Percentiles rank a stretch among this genome's conserved stretches.
phyloP scores from a whole-genome alignment of 2,888 invertebrate genomes.

The Agonopterix arenella region DNA sequence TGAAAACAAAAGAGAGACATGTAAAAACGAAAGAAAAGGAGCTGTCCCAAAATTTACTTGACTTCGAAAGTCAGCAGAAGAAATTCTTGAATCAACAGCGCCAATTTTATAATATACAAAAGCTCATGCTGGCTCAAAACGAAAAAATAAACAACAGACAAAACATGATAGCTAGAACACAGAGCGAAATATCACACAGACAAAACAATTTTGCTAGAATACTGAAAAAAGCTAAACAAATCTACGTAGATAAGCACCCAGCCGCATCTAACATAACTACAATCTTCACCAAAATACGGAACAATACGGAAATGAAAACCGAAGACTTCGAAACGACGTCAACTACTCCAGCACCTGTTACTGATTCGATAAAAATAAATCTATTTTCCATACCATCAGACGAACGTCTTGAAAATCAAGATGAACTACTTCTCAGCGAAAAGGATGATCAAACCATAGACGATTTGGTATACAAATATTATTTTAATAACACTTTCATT shows the following conservation, averaged over 20 bases:
- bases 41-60: slow-evolving; percentile 39
- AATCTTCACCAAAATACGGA: neutral
- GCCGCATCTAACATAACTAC: neutral
- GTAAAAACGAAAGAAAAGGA: slow-evolving; percentile 41
- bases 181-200: slow-evolving; percentile 56
- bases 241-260: slow-evolving; percentile 32
- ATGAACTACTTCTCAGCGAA: slow-evolving; percentile 51
- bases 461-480: slow-evolving; percentile 64
- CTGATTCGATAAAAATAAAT: slow-evolving; percentile 56
- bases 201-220: slow-evolving; percentile 59
- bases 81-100: slow-evolving; percentile 56
- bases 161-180: slow-evolving; percentile 52
- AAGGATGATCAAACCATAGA: slow-evolving; percentile 58
- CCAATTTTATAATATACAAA: slow-evolving; percentile 60
- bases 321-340: slow-evolving; percentile 13
- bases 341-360: slow-evolving; percentile 23
- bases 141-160: slow-evolving; percentile 59
- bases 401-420: slow-evolving; percentile 41
- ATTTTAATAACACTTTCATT: slow-evolving; percentile 65
- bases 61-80: slow-evolving; percentile 59
- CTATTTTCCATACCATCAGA: slow-evolving; percentile 47
- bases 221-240: slow-evolving; percentile 54
- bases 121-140: slow-evolving; percentile 55
- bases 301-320: slow-evolving; percentile 1
- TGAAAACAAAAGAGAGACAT: slow-evolving; percentile 33